Base-by-base conservation (phyloP, 2,888 invertebrate genomes). In the Mimumesa dahlbomi region DNA sequence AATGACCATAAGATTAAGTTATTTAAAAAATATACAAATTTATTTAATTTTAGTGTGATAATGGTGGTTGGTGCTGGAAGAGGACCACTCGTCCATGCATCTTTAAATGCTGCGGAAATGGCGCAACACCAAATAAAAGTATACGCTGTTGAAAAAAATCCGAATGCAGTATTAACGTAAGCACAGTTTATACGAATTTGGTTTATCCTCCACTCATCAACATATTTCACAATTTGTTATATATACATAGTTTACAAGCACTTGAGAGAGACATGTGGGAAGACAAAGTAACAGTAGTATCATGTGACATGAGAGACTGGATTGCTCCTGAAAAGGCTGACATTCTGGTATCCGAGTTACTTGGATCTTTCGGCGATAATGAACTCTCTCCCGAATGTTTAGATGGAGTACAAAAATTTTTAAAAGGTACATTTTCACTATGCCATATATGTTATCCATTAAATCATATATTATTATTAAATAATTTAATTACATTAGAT, bases 321-420 rank as follows among this genome's bases (percentile, higher is more conserved):
- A 90, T 93, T 54, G 93, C 96, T 0, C 93, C 95, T 0, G 95
- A 96, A 79, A 94, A 95, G 86, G 98, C 98, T 0, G 99, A 99
- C 90, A 96, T 99, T 81, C 91, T 99, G 53, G 95, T 99, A 21
- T 98, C 98, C 0, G 99, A 99, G 90, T 91, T 99, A 43, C 91
- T 99, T 54, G 99, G 97, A 0, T 98, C 98, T 1, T 99, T 99
- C 92, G 98, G 98, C 16, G 99, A 99, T 89, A 99, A 99, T 89
- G 99, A 99, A 90, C 92, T 99, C 9, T 98, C 98, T 0, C 99
- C 99, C 0, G 99, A 99, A 90, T 99, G 98, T 89, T 91, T 99
- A 50, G 98, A 98, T 90, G 98, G 98, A 1, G 98, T 97, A 1
- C 95, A 97, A 81, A 93, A 94, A 36, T 94, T 97, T 75, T 90